Evolutionary conservation across 2,888 invertebrate genomes (phyloP).

Genomic region (Zygogramma bicolorata): DNA sequence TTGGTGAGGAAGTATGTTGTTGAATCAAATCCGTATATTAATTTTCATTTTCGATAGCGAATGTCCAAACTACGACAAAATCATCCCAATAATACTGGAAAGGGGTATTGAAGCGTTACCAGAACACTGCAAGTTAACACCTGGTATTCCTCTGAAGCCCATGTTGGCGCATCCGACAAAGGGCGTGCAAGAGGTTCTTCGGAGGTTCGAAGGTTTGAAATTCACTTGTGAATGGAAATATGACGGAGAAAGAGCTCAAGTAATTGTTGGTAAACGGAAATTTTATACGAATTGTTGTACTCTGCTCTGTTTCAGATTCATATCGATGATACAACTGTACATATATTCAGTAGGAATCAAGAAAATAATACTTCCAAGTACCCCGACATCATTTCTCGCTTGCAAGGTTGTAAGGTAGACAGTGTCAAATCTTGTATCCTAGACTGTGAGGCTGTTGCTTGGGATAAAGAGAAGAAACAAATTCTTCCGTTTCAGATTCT

Average conservation of each 20-base stretch:
- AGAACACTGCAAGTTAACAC: conserved; percentile 85
- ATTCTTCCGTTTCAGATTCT: conserved; percentile 97
- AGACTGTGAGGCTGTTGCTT: conserved; percentile 98
- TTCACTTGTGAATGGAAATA: conserved; percentile 99
- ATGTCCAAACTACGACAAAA: conserved; percentile 92
- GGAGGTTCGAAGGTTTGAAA: conserved; percentile 76
- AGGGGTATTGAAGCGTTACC: conserved; percentile 83
- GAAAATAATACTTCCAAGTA: conserved; percentile 95
- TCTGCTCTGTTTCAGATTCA: conserved; percentile 74
- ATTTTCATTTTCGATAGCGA: conserved; percentile 75
- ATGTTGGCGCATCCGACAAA: conserved; percentile 99
- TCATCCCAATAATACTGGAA: conserved; percentile 82
- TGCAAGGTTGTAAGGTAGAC: conserved; percentile 71
- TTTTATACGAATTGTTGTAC: background rate
- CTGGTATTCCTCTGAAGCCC: conserved; percentile 95
- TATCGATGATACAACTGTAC: conserved; percentile 76
- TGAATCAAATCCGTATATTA: background rate
- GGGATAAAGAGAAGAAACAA: conserved; percentile 87
- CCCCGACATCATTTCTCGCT: conserved; percentile 89
- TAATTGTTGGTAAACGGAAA: conserved; percentile 56
- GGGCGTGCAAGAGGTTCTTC: conserved; percentile 89
- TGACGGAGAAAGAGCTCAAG: conserved; percentile 98
- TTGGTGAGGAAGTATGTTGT: conserved; percentile 71
- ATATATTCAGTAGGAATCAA: conserved; percentile 95
- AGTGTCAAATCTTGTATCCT: conserved; percentile 86